Evolutionary conservation across 2,113 vertebrate species (phyloP).

Genomic region (Albula glossodonta): DNA sequence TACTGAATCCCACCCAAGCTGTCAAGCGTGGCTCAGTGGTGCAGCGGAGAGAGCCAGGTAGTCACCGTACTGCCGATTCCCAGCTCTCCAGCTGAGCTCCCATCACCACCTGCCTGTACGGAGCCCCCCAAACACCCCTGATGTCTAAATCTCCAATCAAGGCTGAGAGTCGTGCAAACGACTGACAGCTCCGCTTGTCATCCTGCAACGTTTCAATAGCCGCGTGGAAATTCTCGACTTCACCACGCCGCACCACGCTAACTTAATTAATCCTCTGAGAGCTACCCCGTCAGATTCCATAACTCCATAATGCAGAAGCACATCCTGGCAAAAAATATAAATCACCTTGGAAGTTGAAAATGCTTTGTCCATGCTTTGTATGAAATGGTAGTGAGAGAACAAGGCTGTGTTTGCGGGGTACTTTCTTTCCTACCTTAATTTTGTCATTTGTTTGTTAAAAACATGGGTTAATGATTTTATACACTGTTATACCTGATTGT

Average conservation of each 20-base stretch:
- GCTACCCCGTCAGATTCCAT: background rate
- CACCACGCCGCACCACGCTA: background rate
- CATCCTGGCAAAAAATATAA: background rate
- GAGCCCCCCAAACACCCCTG: slow-evolving; percentile 1
- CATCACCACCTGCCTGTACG: slow-evolving; percentile 14
- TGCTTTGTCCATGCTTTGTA: background rate
- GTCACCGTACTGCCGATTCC: background rate
- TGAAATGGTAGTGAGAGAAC: background rate
- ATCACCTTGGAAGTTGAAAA: background rate
- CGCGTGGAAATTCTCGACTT: background rate
- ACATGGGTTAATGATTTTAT: background rate
- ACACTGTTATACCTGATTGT: background rate
- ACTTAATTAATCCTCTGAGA: slow-evolving; percentile 19
- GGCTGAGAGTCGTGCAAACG: background rate
- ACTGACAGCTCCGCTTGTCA: slow-evolving; percentile 13
- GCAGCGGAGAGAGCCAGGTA: background rate
- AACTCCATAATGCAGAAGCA: slow-evolving; percentile 5
- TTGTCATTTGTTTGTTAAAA: background rate
- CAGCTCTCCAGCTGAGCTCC: slow-evolving; percentile 15
- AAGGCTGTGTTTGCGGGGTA: background rate
- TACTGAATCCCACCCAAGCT: background rate
- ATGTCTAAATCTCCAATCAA: slow-evolving; percentile 13
- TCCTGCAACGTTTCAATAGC: slow-evolving; percentile 17
- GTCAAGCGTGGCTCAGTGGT: slow-evolving; percentile 6
- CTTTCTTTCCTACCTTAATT: background rate